Conservation (phyloP, 92 coral and sea anemone genomes). For the Montipora capitata region DNA sequence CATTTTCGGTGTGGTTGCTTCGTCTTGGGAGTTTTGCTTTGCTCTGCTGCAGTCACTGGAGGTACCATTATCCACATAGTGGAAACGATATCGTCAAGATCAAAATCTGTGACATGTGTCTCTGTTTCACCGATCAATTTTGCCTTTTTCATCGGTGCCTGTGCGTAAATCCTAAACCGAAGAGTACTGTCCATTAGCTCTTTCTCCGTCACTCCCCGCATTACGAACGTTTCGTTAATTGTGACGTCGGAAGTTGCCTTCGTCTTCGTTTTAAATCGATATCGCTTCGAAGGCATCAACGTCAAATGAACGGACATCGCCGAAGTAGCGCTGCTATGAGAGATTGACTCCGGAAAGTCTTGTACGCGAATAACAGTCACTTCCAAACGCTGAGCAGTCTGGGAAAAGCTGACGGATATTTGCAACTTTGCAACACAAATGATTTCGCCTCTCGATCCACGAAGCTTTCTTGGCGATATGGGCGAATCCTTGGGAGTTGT, state of each 20-base stretch:
- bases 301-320: slow-evolving; percentile 72
- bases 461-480: background rate
- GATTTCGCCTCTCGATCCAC: slow-evolving; percentile 40
- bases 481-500: background rate
- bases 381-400: slow-evolving; percentile 77
- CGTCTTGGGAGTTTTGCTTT: slow-evolving; percentile 36
- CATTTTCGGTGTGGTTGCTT: slow-evolving; percentile 14
- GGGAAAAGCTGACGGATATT: slow-evolving; percentile 78
- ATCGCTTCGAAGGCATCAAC: slow-evolving; percentile 73
- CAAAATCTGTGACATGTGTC: slow-evolving; percentile 70
- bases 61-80: slow-evolving; percentile 73
- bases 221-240: slow-evolving; percentile 77
- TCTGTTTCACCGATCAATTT: slow-evolving; percentile 71
- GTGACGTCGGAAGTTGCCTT: slow-evolving; percentile 71
- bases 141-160: slow-evolving; percentile 71
- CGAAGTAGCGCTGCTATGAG: slow-evolving; percentile 55
- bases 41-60: slow-evolving; percentile 45
- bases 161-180: slow-evolving; percentile 76
- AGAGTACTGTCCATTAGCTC: slow-evolving; percentile 66
- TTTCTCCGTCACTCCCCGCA: slow-evolving; percentile 56
- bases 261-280: slow-evolving; percentile 80
- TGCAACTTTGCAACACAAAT: slow-evolving; percentile 67
- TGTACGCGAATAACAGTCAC: slow-evolving; percentile 73
- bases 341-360: slow-evolving; percentile 63
- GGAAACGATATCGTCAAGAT: slow-evolving; percentile 73